These are phyloP conservation scores for Lampropteryx suffumata DNA, from an alignment of 2,888 invertebrate genomes.

Conservation along the genomic window DNA sequence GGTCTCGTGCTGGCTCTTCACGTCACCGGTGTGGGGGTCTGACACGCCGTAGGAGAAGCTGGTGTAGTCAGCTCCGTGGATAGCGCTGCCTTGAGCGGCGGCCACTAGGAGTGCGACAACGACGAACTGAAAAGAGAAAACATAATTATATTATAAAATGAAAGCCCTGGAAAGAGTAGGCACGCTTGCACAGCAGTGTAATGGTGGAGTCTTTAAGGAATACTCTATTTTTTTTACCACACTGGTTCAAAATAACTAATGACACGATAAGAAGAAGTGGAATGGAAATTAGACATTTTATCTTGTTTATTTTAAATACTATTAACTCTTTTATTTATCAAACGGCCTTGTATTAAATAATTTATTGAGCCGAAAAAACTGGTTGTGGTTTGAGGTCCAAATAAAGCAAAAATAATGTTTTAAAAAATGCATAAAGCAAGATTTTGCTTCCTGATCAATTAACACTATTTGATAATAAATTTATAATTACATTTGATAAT, in stretches of 20 bases:
- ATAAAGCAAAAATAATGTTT: slow-evolving; percentile 4
- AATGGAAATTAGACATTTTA: no score
- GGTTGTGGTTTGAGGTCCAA: slow-evolving; percentile 7
- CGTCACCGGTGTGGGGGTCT: slow-evolving; percentile 77
- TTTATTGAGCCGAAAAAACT: slow-evolving; percentile 11
- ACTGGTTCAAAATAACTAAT: no score
- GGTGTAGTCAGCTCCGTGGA: slow-evolving; percentile 67
- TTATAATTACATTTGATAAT: no score
- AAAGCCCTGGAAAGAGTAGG: no score
- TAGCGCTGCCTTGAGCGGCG: slow-evolving; percentile 67
- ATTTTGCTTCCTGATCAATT: slow-evolving; percentile 17
- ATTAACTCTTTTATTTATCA: neutral
- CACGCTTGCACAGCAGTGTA: no score
- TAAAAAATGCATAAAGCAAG: slow-evolving; percentile 12
- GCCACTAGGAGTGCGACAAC: slow-evolving; percentile 72
- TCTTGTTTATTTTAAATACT: neutral
- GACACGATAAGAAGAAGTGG: no score
- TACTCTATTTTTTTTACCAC: no score
- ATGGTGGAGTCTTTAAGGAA: no score
- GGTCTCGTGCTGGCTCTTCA: slow-evolving; percentile 84
- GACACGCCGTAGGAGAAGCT: slow-evolving; percentile 76
- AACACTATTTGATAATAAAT: slow-evolving; percentile 19
- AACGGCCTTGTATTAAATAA: slow-evolving; percentile 9
- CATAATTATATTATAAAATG: no score
- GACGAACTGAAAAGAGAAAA: slow-evolving; percentile 67